Evolutionary conservation across 2,888 invertebrate genomes (phyloP).

Genomic region (Morpho deidamia): DNA sequence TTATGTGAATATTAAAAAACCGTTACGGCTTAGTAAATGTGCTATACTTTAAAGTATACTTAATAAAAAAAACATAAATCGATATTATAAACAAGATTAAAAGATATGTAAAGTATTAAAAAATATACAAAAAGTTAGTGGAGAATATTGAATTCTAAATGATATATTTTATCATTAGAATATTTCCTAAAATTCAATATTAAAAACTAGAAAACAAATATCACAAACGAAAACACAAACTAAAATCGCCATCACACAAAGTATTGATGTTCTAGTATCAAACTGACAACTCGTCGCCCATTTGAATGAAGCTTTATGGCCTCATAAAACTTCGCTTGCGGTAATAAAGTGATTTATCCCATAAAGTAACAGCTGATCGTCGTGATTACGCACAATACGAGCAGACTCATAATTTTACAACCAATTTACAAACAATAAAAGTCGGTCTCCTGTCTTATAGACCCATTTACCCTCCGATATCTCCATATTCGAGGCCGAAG

Average conservation of each 20-base stretch:
- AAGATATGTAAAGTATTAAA: too few species aligned
- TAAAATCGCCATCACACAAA: constrained; percentile 2
- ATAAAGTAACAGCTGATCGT: constrained; percentile 73
- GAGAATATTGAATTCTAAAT: too few species aligned
- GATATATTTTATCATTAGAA: too few species aligned
- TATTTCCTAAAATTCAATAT: too few species aligned
- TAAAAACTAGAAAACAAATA: constrained; percentile 2
- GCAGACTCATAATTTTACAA: constrained; percentile 77
- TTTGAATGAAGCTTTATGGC: constrained; percentile 54
- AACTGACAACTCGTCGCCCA: constrained; percentile 42
- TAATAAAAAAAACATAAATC: too few species aligned
- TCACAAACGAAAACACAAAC: constrained; percentile 2
- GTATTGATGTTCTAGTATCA: constrained; percentile 14
- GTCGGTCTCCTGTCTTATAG: constrained; percentile 73
- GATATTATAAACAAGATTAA: too few species aligned
- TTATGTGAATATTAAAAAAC: too few species aligned
- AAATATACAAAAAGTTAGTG: too few species aligned
- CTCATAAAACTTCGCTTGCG: constrained; percentile 57
- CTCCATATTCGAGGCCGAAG: constrained; percentile 67
- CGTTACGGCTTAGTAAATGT: not conserved
- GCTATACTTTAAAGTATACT: too few species aligned
- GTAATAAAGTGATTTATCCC: constrained; percentile 70
- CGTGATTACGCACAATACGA: constrained; percentile 72
- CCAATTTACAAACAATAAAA: constrained; percentile 80
- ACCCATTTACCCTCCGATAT: constrained; percentile 72